Percentiles rank a stretch among this genome's conserved stretches.
phyloP scores from a whole-genome alignment of 2,888 invertebrate species.

The Adelognathus sp. region DNA sequence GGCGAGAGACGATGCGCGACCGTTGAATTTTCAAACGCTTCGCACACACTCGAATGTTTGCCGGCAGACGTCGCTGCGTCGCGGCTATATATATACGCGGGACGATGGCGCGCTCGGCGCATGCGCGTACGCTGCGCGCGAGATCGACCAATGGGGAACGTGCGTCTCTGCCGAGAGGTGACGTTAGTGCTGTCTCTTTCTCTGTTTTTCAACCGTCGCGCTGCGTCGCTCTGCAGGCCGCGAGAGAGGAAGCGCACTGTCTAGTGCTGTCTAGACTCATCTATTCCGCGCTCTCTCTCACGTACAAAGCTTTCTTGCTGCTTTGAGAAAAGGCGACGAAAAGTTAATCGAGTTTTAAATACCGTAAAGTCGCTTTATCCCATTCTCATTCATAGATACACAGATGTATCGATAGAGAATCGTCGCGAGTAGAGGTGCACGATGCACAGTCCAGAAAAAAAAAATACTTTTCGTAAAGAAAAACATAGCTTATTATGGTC shows the following conservation, averaged over 20 bases:
- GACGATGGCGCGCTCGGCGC: background rate
- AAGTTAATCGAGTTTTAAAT: constrained; percentile 9
- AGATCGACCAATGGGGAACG: constrained; percentile 6
- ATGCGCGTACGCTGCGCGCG: background rate
- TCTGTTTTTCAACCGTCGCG: background rate
- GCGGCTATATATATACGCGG: background rate
- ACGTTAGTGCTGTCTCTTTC: background rate
- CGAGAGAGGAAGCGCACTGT: background rate
- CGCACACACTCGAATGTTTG: constrained; percentile 15
- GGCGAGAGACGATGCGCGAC: constrained; percentile 20
- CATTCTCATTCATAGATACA: background rate
- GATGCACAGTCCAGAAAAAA: background rate
- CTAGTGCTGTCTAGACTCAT: background rate
- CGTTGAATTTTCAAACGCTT: constrained; percentile 48
- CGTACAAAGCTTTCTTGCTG: background rate
- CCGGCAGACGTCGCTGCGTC: constrained; percentile 24
- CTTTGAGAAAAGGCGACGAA: background rate
- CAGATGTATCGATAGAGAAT: background rate
- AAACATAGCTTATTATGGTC: too few relatives aligned
- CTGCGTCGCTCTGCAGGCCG: background rate
- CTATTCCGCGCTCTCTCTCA: background rate
- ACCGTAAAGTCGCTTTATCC: background rate
- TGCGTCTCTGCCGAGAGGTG: background rate
- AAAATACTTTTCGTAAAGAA: too few relatives aligned
- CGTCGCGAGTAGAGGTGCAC: background rate